Conservation (phyloP, 2,888 invertebrate genomes). For the Ornithoptera alexandrae region DNA sequence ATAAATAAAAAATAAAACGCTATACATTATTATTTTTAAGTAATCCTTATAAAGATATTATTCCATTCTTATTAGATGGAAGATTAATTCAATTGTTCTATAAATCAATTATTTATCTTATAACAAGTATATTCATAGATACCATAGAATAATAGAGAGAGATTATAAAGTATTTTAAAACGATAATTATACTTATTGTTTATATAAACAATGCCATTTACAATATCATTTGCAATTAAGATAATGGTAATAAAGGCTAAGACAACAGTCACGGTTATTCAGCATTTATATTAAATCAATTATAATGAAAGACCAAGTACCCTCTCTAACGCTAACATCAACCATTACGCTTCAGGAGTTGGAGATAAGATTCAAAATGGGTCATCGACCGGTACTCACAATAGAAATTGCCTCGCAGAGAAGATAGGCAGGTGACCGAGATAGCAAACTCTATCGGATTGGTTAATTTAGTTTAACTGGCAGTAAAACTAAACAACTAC, state of each 20-base stretch:
- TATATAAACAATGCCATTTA: too few relatives aligned
- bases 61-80: too few relatives aligned
- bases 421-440: constrained; percentile 29
- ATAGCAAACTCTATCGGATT: constrained; percentile 21
- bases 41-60: too few relatives aligned
- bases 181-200: too few relatives aligned
- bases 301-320: constrained; percentile 10
- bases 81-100: too few relatives aligned
- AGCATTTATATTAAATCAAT: not conserved
- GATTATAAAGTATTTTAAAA: too few relatives aligned
- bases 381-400: constrained; percentile 28
- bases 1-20: too few relatives aligned
- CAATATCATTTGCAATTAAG: too few relatives aligned
- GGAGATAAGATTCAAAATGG: constrained; percentile 28
- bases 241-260: not conserved
- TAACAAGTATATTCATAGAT: too few relatives aligned
- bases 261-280: not conserved
- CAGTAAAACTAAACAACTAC: constrained; percentile 20
- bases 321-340: constrained; percentile 12
- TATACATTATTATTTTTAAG: too few relatives aligned
- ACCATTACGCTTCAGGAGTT: constrained; percentile 25
- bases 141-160: too few relatives aligned
- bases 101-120: too few relatives aligned
- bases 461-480: constrained; percentile 25
- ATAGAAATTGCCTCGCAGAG: constrained; percentile 23